Evolutionary conservation across 2,797 vertebrate genomes (phyloP).

Genomic region (Syncerus caffer): DNA sequence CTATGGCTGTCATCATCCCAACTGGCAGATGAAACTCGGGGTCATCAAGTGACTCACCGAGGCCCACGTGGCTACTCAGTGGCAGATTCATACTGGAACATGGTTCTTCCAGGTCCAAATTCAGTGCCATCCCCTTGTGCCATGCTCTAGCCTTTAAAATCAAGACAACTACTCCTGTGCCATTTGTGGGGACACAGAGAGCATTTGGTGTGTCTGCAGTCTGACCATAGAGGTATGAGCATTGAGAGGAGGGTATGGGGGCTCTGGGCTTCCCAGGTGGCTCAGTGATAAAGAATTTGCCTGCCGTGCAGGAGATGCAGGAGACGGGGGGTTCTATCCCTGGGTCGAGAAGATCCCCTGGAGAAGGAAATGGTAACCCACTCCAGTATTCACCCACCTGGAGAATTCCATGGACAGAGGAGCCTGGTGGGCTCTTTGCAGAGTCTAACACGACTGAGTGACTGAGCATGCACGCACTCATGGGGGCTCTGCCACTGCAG

Average conservation of each 20-base stretch:
- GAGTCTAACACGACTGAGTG: background rate
- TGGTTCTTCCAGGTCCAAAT: background rate
- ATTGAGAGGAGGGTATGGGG: rapidly evolving
- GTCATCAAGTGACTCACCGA: background rate
- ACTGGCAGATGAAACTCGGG: background rate
- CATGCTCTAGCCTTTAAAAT: background rate
- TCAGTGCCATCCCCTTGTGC: background rate
- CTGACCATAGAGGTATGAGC: background rate
- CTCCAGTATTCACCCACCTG: background rate
- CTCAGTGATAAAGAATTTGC: background rate
- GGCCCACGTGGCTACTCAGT: background rate
- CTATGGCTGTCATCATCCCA: background rate
- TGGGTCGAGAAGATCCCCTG: background rate
- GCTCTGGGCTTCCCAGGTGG: background rate
- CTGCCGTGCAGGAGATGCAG: background rate
- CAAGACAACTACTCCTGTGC: background rate
- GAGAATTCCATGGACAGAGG: background rate
- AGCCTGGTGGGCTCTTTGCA: background rate
- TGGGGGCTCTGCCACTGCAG: background rate
- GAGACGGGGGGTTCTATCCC: background rate
- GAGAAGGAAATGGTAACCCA: background rate
- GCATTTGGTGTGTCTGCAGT: background rate
- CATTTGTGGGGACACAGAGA: background rate
- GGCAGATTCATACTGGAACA: background rate
- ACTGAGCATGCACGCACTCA: background rate